Evolutionary conservation across 2,888 invertebrate genomes (phyloP).

Genomic region (Aphrophora alni): DNA sequence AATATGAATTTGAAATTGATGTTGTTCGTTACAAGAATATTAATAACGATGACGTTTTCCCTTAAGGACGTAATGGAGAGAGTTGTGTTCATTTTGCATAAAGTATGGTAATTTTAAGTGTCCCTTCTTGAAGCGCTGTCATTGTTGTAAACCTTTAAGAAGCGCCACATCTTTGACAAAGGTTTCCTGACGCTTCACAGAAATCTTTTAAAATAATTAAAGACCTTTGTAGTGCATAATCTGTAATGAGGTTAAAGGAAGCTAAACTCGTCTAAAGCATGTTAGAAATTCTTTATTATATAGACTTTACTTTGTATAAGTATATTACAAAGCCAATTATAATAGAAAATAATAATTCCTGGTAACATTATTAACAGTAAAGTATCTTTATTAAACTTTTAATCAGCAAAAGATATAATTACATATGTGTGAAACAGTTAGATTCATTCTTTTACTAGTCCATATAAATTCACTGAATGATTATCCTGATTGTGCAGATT

Average conservation of each 20-base stretch:
- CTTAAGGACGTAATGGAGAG: background rate
- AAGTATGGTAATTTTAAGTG: background rate
- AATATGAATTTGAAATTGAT: background rate
- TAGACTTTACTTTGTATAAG: background rate
- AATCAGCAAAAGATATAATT: too few species aligned
- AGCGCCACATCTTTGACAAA: background rate
- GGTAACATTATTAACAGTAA: too few species aligned
- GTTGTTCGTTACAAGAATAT: background rate
- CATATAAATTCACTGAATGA: too few species aligned
- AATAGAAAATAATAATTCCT: too few species aligned
- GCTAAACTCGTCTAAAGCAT: background rate
- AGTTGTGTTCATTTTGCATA: background rate
- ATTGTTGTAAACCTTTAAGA: background rate
- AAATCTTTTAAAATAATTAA: background rate
- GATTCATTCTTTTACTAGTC: too few species aligned
- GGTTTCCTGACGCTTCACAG: background rate
- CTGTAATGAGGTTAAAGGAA: background rate
- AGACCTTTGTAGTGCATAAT: background rate
- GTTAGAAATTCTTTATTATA: background rate
- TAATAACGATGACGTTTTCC: background rate
- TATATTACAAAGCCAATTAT: too few species aligned
- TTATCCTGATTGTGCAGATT: too few species aligned
- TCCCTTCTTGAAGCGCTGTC: background rate
- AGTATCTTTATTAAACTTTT: too few species aligned
- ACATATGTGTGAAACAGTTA: too few species aligned